A percentile compares a stretch with the other conserved stretches of the same genome.
Evolutionary conservation across 1,140 invertebrate genomes (phyloP).

Genomic region (Metopolophium dirhodum): DNA sequence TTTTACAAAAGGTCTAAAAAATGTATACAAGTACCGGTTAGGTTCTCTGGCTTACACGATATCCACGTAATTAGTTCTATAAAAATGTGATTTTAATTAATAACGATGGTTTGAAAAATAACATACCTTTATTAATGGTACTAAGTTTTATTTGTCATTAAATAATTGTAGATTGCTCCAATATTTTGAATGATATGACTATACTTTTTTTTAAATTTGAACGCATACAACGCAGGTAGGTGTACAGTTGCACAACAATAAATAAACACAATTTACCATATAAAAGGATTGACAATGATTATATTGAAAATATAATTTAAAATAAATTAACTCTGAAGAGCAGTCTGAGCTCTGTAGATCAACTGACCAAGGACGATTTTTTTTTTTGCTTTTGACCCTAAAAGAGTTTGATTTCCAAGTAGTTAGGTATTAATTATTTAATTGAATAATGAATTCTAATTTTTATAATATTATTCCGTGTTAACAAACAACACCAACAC

Average conservation of each 20-base stretch:
- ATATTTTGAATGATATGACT: not conserved
- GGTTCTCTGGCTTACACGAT: not conserved
- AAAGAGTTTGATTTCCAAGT: not conserved
- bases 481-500: not conserved
- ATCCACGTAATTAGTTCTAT: not conserved
- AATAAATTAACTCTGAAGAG: not conserved
- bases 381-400: not conserved
- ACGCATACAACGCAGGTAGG: not conserved
- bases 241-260: not conserved
- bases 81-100: not conserved
- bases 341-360: not conserved
- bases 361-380: not conserved
- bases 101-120: not conserved
- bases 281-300: not conserved
- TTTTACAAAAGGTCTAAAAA: not conserved
- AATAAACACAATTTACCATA: not conserved
- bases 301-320: not conserved
- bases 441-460: not conserved
- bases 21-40: not conserved
- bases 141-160: not conserved
- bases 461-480: not conserved
- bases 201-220: not conserved
- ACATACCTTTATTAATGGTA: not conserved
- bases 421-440: not conserved
- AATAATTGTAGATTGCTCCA: not conserved